phyloP scores from a whole-genome alignment of 2,113 vertebrate species.

The Rhea americana region DNA sequence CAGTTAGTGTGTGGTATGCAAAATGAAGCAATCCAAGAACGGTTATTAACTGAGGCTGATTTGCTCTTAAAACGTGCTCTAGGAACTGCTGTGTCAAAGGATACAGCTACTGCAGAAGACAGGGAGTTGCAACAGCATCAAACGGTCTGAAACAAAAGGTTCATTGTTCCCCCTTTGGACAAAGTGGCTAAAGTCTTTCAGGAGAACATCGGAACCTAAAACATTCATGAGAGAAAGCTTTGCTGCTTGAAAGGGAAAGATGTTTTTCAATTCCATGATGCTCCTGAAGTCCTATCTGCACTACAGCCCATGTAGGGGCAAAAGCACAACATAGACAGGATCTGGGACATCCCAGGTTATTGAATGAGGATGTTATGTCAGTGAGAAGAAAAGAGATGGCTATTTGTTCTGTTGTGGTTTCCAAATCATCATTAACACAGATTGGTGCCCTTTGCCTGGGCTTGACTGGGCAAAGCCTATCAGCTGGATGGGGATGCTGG shows the following conservation, averaged over 20 bases:
- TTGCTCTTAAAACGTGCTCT: conserved; percentile 59
- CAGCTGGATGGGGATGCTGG: background rate
- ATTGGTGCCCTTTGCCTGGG: background rate
- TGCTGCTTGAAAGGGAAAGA: background rate
- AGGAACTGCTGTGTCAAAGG: conserved; percentile 66
- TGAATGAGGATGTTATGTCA: background rate
- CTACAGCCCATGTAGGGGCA: background rate
- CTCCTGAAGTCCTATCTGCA: background rate
- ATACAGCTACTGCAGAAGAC: conserved; percentile 36
- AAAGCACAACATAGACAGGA: background rate
- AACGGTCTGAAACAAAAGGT: conserved; percentile 9
- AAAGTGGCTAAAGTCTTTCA: background rate
- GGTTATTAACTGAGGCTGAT: conserved; percentile 62
- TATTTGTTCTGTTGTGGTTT: background rate
- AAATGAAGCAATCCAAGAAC: conserved; percentile 65
- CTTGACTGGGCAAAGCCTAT: background rate
- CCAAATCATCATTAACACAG: background rate
- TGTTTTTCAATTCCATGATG: background rate
- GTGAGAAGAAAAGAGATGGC: background rate
- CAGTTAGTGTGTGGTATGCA: conserved; percentile 63
- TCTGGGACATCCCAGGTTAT: background rate
- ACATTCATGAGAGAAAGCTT: background rate
- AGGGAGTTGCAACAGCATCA: conserved; percentile 36
- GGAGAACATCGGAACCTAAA: background rate
- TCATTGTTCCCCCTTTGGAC: background rate